Base-by-base conservation (phyloP, 2,888 invertebrate species). In the Notocelia uddmanniana region DNA sequence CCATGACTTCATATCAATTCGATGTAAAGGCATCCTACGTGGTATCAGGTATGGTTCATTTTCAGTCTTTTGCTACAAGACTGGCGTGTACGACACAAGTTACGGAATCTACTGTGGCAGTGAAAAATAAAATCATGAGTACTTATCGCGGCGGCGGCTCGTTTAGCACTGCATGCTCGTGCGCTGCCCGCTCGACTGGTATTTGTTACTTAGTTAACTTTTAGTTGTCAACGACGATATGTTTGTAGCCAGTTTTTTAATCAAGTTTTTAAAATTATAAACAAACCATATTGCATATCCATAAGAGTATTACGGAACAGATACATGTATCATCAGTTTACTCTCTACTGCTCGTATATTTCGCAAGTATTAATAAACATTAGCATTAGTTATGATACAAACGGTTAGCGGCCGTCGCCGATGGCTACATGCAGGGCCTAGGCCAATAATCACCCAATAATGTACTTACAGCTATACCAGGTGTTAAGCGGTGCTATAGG, bases 401-500 rank as follows among this genome's bases (percentile, higher is more conserved):
- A 41, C 15, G 41, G 15, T 41, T 15, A 15, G 15, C 15, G n/a
- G n/a, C n/a, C 15, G 3, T 41, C 41, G 15, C 41, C 41, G 15
- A 41, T 37, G 13, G 3, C 15, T 41, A 41, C 15, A 41, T 41
- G 1, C 15, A 13, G 6, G 45, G 45, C n/a, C n/a, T 6, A 45
- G 5, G 45, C 45, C 45, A 45, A 45, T n/a, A 45, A 6, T 6
- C 15, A 13, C n/a, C 45, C 45, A 45, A 45, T n/a, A 45, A 6
- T 67, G 55, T 21, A 92, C 93, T 92, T 77, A 94, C 94, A 91
- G 76, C 93, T 94, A 80, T 96, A 97, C 97, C 97, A 97, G 79
- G 96, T 96, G 78, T 97, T 97, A 8, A 97, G 90, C 0, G 97
- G 96, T 1, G 97, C 97, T 60, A 97, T 97, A 0, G 97, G 97